Conservation (phyloP, 2,113 vertebrate species). For the Panthera leo region DNA sequence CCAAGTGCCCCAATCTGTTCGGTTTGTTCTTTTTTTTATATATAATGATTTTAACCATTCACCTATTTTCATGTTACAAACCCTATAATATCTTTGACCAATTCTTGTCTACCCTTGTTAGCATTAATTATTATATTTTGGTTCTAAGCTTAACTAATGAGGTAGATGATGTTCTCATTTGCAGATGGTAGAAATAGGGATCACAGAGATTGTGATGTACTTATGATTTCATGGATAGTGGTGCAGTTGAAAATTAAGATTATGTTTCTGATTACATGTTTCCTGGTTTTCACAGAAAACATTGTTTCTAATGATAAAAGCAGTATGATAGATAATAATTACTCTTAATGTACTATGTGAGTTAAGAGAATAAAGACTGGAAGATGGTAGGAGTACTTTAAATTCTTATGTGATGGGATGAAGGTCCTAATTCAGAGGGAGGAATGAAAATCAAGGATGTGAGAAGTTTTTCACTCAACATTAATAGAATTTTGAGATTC, state of each 20-base stretch:
- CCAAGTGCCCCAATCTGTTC: neutral
- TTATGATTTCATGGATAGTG: neutral
- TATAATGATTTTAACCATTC: neutral
- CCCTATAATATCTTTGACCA: neutral
- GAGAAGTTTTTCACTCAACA: neutral
- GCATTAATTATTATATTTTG: neutral
- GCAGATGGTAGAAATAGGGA: neutral
- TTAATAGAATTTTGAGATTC: neutral
- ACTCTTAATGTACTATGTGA: neutral
- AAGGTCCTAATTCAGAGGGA: neutral
- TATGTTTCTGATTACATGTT: neutral
- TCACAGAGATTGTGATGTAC: neutral
- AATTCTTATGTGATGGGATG: neutral
- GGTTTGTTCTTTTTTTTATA: neutral
- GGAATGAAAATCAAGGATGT: conserved; percentile 9
- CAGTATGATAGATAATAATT: neutral
- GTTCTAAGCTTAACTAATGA: neutral
- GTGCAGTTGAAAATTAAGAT: conserved; percentile 1
- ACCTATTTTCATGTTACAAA: neutral
- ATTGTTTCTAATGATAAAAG: neutral
- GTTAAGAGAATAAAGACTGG: neutral
- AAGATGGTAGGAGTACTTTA: neutral
- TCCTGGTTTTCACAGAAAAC: conserved; percentile 7
- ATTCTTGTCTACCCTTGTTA: neutral
- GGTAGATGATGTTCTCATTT: neutral